A percentile compares a stretch with the other conserved stretches of the same genome.
These are phyloP conservation scores for Dipus sagitta DNA, from an alignment of 2,797 vertebrate species.

Conservation along the genomic window DNA sequence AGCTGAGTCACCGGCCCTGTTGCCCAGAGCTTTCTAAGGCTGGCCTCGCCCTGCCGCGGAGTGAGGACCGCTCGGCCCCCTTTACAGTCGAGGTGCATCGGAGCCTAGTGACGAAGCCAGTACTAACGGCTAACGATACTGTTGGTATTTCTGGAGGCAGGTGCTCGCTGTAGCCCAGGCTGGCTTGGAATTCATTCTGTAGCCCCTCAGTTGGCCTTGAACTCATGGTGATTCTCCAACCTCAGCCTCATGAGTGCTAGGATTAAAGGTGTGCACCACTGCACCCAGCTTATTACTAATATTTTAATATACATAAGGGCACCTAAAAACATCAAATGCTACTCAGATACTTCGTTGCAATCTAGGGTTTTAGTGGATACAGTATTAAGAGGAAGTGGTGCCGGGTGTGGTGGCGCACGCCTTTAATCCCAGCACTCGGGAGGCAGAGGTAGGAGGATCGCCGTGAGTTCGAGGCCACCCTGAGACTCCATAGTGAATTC, in stretches of 20 bases:
- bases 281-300: neutral
- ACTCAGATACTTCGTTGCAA: neutral
- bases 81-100: neutral
- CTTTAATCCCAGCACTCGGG: too few relatives aligned
- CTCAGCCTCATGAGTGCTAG: too few relatives aligned
- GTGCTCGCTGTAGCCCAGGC: too few relatives aligned
- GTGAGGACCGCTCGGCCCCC: neutral
- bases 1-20: neutral
- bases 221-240: too few relatives aligned
- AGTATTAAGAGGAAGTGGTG: neutral
- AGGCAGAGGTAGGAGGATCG: too few relatives aligned
- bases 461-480: too few relatives aligned
- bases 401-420: too few relatives aligned
- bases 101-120: neutral
- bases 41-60: neutral
- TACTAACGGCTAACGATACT: neutral
- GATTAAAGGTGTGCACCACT: too few relatives aligned
- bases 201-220: too few relatives aligned
- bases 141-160: too few relatives aligned
- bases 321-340: slow-evolving; percentile 35
- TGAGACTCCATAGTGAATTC: too few relatives aligned
- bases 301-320: slow-evolving; percentile 16
- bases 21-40: neutral
- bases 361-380: neutral
- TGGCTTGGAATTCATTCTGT: too few relatives aligned